Conservation (phyloP, 1,140 invertebrate genomes). For the Schlechtendalia chinensis region DNA sequence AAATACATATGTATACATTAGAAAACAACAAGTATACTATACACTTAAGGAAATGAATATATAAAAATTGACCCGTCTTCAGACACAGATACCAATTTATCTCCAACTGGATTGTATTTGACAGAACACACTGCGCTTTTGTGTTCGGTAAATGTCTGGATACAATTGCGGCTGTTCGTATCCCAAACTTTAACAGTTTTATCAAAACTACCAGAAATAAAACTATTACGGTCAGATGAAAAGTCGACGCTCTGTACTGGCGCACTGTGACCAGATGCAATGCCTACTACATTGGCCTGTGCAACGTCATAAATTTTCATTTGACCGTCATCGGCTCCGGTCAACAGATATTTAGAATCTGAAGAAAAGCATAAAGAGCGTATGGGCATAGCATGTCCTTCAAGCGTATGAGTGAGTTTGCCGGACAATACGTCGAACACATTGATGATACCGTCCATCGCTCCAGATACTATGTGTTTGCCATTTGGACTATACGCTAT, state of each 20-base stretch:
- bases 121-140: constrained; percentile 88
- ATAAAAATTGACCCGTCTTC: constrained; percentile 87
- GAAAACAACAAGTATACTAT: not conserved
- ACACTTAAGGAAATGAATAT: constrained; percentile 72
- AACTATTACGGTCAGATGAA: constrained; percentile 84
- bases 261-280: constrained; percentile 90
- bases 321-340: constrained; percentile 94
- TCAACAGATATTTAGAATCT: constrained; percentile 90
- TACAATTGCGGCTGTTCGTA: constrained; percentile 76
- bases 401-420: constrained; percentile 87
- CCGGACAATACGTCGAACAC: constrained; percentile 89
- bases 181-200: constrained; percentile 96
- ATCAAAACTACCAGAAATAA: constrained; percentile 92
- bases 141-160: constrained; percentile 95
- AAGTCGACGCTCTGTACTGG: constrained; percentile 95
- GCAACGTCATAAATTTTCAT: constrained; percentile 97
- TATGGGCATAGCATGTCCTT: constrained; percentile 96
- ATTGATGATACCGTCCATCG: constrained; percentile 93
- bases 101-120: constrained; percentile 77
- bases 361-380: constrained; percentile 92
- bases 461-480: constrained; percentile 89
- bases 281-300: constrained; percentile 85
- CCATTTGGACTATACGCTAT: constrained; percentile 97
- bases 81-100: constrained; percentile 82
- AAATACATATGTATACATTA: too few species aligned